These are phyloP conservation scores for Lasioglossum albipes DNA, from an alignment of 1,140 invertebrate genomes.

Conservation along the genomic window DNA sequence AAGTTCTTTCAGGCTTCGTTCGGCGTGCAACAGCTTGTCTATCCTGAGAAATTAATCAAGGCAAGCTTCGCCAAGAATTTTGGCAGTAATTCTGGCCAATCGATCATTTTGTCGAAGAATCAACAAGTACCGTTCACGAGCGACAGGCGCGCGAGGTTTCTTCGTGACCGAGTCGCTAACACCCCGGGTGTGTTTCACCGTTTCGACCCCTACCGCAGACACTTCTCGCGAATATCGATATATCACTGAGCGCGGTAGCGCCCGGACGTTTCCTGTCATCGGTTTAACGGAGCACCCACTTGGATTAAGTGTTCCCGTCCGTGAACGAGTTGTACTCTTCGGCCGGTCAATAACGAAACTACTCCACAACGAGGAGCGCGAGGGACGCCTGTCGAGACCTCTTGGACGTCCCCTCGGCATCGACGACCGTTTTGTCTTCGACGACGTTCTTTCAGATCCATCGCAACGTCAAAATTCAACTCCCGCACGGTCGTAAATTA, in stretches of 20 bases:
- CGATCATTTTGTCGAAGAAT: slow-evolving; percentile 63
- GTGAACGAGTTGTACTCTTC: slow-evolving; percentile 69
- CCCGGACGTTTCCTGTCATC: slow-evolving; percentile 76
- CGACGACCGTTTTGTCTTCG: slow-evolving; percentile 36
- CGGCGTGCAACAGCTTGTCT: background rate
- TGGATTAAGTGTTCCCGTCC: slow-evolving; percentile 76
- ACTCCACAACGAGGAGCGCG: slow-evolving; percentile 15
- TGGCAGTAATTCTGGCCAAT: slow-evolving; percentile 12
- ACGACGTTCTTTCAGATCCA: slow-evolving; percentile 3
- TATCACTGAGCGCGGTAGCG: slow-evolving; percentile 71
- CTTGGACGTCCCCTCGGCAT: slow-evolving; percentile 16
- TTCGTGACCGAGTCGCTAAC: slow-evolving; percentile 26
- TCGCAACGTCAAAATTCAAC: slow-evolving; percentile 25
- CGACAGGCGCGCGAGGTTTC: slow-evolving; percentile 6
- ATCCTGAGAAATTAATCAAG: background rate
- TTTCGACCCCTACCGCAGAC: slow-evolving; percentile 58
- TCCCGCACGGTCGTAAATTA: background rate
- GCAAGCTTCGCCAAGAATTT: background rate
- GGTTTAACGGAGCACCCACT: slow-evolving; percentile 76
- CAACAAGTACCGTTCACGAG: slow-evolving; percentile 73
- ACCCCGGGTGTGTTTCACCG: slow-evolving; percentile 37
- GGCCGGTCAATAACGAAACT: slow-evolving; percentile 59
- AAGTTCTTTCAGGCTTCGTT: background rate
- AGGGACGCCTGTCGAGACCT: slow-evolving; percentile 16
- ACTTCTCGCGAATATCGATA: slow-evolving; percentile 72